phyloP scores from a whole-genome alignment of 2,113 vertebrate genomes.

The Chascanopsetta lugubris region DNA sequence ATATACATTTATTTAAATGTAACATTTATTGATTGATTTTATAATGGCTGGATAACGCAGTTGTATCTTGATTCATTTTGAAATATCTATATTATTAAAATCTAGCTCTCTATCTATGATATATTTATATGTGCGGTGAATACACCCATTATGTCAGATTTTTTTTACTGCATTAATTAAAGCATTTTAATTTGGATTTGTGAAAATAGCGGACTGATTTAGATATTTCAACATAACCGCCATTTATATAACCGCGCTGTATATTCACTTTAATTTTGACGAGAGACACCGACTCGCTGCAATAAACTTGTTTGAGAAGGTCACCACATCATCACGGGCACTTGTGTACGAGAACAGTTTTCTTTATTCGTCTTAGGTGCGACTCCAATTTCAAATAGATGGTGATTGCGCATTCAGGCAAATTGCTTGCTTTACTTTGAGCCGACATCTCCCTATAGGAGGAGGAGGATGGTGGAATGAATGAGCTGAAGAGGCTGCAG shows the following conservation, averaged over 20 bases:
- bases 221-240: constrained; percentile 37
- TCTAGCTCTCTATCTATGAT: too few species aligned
- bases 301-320: constrained; percentile 13
- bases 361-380: constrained; percentile 8
- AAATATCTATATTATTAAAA: too few species aligned
- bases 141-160: not conserved
- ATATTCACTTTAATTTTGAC: constrained; percentile 27
- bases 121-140: not conserved
- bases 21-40: too few species aligned
- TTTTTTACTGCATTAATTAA: constrained; percentile 21
- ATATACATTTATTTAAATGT: too few species aligned
- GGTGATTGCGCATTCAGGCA: not conserved
- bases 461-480: too few species aligned
- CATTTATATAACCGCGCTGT: constrained; percentile 40
- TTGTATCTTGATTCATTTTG: too few species aligned
- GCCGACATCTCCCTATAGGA: too few species aligned
- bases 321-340: constrained; percentile 24
- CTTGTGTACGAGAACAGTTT: constrained; percentile 11
- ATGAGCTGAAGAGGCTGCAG: too few species aligned
- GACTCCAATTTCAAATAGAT: constrained; percentile 6
- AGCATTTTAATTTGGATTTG: constrained; percentile 14
- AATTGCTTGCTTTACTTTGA: too few species aligned
- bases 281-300: constrained; percentile 22
- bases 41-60: not conserved
- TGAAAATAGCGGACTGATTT: constrained; percentile 32